A percentile compares a stretch with the other conserved stretches of the same genome.
Conservation (phyloP, 1,140 invertebrate species). For the Tenebrio molitor region DNA sequence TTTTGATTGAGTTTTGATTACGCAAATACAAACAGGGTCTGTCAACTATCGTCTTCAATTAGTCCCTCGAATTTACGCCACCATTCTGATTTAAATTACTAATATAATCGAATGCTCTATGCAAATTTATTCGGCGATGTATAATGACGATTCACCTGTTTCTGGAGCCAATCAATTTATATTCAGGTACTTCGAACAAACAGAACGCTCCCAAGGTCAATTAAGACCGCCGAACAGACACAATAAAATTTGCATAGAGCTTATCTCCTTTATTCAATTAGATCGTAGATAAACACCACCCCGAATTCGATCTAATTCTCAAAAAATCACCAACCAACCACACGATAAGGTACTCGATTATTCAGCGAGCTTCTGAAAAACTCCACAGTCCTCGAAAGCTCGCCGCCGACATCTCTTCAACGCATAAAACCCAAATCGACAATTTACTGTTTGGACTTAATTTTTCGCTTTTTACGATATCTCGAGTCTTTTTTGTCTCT, state of each 20-base stretch:
- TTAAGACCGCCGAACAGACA: slow-evolving; percentile 23
- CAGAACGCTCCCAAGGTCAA: slow-evolving; percentile 22
- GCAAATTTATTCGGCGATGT: slow-evolving; percentile 25
- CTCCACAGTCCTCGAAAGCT: too few species aligned
- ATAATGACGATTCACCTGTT: slow-evolving; percentile 19
- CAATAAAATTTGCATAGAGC: slow-evolving; percentile 25
- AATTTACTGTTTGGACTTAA: neutral
- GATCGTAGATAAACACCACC: slow-evolving; percentile 10
- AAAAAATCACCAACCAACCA: slow-evolving; percentile 8
- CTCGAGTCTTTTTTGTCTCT: too few species aligned
- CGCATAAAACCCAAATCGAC: neutral
- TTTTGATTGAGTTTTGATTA: slow-evolving; percentile 41
- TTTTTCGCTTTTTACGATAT: slow-evolving; percentile 14
- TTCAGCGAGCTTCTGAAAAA: too few species aligned
- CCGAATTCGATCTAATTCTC: neutral
- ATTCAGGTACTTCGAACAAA: slow-evolving; percentile 17
- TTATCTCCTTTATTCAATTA: slow-evolving; percentile 27
- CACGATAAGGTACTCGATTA: slow-evolving; percentile 8
- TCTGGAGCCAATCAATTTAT: slow-evolving; percentile 23
- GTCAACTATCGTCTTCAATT: slow-evolving; percentile 25
- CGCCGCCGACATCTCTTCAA: neutral
- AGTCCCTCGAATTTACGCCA: slow-evolving; percentile 10
- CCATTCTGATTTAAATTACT: slow-evolving; percentile 32
- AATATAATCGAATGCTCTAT: slow-evolving; percentile 36
- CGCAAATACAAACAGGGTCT: slow-evolving; percentile 12